Conservation (phyloP, 1,140 invertebrate genomes). For the Zaprionus taronus region DNA sequence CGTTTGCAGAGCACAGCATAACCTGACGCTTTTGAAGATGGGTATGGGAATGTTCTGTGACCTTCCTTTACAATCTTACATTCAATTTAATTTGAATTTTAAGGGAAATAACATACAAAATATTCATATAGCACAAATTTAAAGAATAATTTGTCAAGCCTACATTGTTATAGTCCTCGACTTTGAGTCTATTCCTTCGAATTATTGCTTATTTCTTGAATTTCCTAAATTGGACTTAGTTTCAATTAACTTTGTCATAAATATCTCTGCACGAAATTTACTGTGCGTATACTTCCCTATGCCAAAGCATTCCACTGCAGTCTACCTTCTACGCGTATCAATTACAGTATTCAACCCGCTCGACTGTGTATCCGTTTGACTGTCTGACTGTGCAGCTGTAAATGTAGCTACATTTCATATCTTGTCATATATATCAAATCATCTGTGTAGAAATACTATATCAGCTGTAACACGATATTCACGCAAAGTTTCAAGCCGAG, state of each 20-base stretch:
- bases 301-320: background rate
- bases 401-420: slow-evolving; percentile 21
- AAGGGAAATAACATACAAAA: background rate
- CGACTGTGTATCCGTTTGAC: background rate
- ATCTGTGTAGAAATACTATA: slow-evolving; percentile 28
- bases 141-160: too few relatives aligned
- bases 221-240: too few relatives aligned
- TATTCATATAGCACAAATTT: background rate
- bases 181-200: too few relatives aligned
- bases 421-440: slow-evolving; percentile 23
- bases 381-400: background rate
- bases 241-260: too few relatives aligned
- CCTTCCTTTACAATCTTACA: background rate
- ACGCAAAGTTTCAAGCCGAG: slow-evolving; percentile 60
- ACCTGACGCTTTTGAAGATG: background rate
- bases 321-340: background rate
- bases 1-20: background rate
- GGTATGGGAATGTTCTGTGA: background rate
- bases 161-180: too few relatives aligned
- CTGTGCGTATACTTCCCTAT: too few relatives aligned
- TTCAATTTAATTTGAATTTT: background rate
- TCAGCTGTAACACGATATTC: slow-evolving; percentile 36
- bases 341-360: background rate
- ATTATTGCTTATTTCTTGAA: too few relatives aligned
- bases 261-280: too few relatives aligned